Evolutionary conservation across 2,888 invertebrate species (phyloP).

Genomic region (Baccha elongata): DNA sequence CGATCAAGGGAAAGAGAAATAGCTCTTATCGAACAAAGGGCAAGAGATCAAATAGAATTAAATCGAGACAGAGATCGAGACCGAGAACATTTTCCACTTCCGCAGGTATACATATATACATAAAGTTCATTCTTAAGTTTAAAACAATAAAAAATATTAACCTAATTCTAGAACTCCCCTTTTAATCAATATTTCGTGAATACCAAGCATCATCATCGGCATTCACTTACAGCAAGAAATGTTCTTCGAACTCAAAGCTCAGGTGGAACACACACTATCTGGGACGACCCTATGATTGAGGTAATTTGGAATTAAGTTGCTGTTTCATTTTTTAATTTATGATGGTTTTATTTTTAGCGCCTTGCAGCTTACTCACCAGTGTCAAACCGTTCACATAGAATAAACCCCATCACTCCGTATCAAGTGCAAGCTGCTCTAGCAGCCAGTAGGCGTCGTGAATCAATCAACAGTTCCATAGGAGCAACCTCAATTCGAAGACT

Average conservation of each 20-base stretch:
- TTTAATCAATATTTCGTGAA: constrained; percentile 79
- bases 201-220: constrained; percentile 78
- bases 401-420: constrained; percentile 82
- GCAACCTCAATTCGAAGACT: constrained; percentile 90
- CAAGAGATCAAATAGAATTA: constrained; percentile 77
- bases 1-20: constrained; percentile 79
- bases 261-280: constrained; percentile 80
- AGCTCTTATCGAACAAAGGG: constrained; percentile 78
- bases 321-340: not conserved
- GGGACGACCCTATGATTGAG: constrained; percentile 82
- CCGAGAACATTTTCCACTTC: constrained; percentile 78
- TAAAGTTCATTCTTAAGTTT: not conserved
- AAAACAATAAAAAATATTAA: not conserved
- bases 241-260: constrained; percentile 81
- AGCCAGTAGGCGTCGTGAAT: constrained; percentile 85
- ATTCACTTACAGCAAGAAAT: constrained; percentile 81
- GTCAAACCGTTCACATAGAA: constrained; percentile 84
- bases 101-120: constrained; percentile 78
- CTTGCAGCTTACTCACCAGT: constrained; percentile 85
- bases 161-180: constrained; percentile 76
- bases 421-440: constrained; percentile 81
- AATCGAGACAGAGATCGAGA: constrained; percentile 80
- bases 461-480: constrained; percentile 88
- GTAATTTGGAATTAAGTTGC: constrained; percentile 75
- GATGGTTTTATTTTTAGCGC: constrained; percentile 79